Evolutionary conservation across 2,888 invertebrate species (phyloP).

Genomic region (Anodontia alba): DNA sequence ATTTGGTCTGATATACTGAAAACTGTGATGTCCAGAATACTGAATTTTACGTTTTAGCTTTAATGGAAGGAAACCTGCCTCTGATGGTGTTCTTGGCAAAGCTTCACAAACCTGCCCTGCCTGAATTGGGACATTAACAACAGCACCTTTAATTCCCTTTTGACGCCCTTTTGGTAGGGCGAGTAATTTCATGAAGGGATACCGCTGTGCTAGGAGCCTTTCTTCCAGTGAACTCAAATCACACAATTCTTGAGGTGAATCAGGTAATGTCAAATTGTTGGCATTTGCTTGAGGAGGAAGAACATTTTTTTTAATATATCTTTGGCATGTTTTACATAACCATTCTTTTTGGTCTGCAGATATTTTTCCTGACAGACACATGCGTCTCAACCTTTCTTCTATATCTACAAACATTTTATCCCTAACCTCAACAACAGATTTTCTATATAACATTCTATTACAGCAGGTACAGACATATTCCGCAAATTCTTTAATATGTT

Average conservation of each 20-base stretch:
- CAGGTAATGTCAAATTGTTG: not conserved
- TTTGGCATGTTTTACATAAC: no score
- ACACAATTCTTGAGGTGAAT: not conserved
- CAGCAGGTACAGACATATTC: slow-evolving; percentile 26
- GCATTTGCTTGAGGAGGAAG: not conserved
- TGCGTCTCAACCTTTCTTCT: no score
- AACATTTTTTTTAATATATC: not conserved
- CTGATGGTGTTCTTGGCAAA: slow-evolving; percentile 18
- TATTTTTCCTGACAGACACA: no score
- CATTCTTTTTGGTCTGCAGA: no score
- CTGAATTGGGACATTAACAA: slow-evolving; percentile 24
- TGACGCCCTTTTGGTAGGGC: slow-evolving; percentile 24
- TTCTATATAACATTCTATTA: slow-evolving; percentile 17
- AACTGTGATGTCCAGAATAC: slow-evolving; percentile 2
- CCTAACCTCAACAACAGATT: not conserved
- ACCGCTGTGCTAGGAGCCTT: slow-evolving; percentile 8
- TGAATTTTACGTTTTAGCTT: slow-evolving; percentile 20
- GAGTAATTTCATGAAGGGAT: slow-evolving; percentile 31
- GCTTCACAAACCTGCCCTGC: slow-evolving; percentile 7
- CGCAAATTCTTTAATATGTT: not conserved
- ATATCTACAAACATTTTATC: not conserved
- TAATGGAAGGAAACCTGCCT: slow-evolving; percentile 20
- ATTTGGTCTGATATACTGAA: slow-evolving; percentile 10
- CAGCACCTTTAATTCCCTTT: slow-evolving; percentile 21
- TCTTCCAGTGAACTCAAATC: slow-evolving; percentile 12